phyloP scores from a whole-genome alignment of 2,113 vertebrate genomes.

The Chiloscyllium plagiosum region DNA sequence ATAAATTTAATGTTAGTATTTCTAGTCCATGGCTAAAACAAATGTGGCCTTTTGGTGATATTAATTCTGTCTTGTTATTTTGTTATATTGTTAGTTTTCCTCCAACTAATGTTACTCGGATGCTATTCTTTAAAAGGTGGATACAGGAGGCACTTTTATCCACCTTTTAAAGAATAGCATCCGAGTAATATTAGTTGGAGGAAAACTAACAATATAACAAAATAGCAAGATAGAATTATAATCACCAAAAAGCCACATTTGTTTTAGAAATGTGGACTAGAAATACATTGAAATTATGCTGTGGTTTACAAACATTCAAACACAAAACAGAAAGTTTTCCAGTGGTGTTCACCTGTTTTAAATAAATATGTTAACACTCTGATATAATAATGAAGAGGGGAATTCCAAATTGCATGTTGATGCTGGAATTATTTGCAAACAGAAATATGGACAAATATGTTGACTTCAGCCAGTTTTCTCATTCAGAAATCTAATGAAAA shows the following conservation, averaged over 20 bases:
- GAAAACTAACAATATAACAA: background rate
- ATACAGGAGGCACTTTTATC: background rate
- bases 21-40: background rate
- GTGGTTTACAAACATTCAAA: background rate
- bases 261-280: no score
- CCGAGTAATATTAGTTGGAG: background rate
- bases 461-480: background rate
- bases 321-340: background rate
- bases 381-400: no score
- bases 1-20: background rate
- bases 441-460: no score
- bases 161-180: background rate
- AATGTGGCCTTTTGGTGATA: background rate
- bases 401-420: no score
- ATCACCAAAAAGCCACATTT: background rate
- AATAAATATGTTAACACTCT: background rate
- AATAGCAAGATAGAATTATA: background rate
- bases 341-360: background rate
- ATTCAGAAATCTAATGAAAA: background rate
- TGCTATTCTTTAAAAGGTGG: background rate
- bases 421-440: no score
- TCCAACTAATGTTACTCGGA: background rate
- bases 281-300: background rate
- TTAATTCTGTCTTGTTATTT: background rate
- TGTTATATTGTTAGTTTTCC: background rate